Evolutionary conservation across 2,113 vertebrate species (phyloP), one percentile per base, ranked within the genome.

Genomic region (Clarias macrocephalus): DNA sequence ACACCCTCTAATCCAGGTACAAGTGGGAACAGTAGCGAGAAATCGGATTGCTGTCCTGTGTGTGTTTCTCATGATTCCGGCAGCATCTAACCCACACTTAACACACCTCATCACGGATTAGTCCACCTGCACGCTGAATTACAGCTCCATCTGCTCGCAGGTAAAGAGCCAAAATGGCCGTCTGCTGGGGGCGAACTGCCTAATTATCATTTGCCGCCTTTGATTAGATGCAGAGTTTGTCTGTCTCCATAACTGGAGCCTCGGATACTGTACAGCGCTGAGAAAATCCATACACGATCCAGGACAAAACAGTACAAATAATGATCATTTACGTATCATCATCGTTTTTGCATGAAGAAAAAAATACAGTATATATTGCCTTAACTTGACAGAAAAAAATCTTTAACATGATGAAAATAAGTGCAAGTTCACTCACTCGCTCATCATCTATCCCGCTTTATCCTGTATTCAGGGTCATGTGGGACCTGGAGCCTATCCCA

Each of bases 61-160:
- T 15, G 56, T 33, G 42, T 70, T 54, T 57, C 13, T 37, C 56
- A 1, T 80, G 28, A 60, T 73, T 72, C 54, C 68, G n/a, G 6
- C 30, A 62, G 37, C 21, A 5, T 13, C 84, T 48, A 77, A 77
- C 72, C 73, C 18, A 16, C 59, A 73, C 12, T 85, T 76, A 76
- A 76, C 56, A 62, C 57, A 59, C n/a, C 57, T 75, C 25, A 85
- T 76, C 57, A 52, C 19, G 37, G 30, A 63, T 60, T 75, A 73
- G 13, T 85, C 42, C 72, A 62, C 33, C 59, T 62, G 33, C 59
- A 65, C 8, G 59, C 33, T 23, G 19, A 79, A 79, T 59, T 48
- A 85, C 25, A 28, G 42, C 48, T 62, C 84, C 73, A 77, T 85
- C 73, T 85, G 84, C 62, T 85, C n/a, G 13, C 37, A 85, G 73